Evolutionary conservation across 1,140 invertebrate species (phyloP), one percentile per base, ranked within the genome.

Genomic region (Drosophila nigromelanica): DNA sequence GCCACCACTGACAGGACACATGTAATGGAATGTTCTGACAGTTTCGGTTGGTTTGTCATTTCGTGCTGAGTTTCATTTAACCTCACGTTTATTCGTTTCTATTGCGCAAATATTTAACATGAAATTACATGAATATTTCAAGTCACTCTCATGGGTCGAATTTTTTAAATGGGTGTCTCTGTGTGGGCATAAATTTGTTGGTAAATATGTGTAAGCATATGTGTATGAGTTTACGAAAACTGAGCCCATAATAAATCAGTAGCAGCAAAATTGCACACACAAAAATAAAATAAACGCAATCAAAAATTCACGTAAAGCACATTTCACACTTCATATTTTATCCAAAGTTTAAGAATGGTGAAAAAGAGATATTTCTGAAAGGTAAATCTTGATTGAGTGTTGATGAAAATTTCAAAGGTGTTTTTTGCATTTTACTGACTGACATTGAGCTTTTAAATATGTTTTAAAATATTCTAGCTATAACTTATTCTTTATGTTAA

Each of bases 91-190:
- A 74, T 68, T 68, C 39, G 14, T 50, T 73, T 68, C 48, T 37
- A 73, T 76, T 61, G 72, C 60, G 27, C 73, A 75, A 78, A 78
- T 78, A 71, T 78, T 70, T 66, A 71, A 75, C 67, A 61, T 60
- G 67, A 69, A 69, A 69, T 74, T 63, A 76, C 71, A 73, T 73
- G 59, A 76, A 74, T 76, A 76, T 69, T 74, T 73, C 63, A 76
- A 76, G 52, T 59, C 35, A 47, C 15, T 76, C 58, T 47, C 54
- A 27, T 40, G 63, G 70, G 63, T 48, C 54, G 48, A 42, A 48
- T 60, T 67, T 67, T 54, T 40, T 21, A 66, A 56, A 58, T 42
- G 45, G 52, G 50, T 47, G n/a, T 52, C n/a, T 39, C 21, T 45
- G 18, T 11, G 5, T 35, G 24, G 21, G 11, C 52, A 47, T 40